Percentiles rank a stretch among this genome's conserved stretches.
These are phyloP conservation scores for Dascyllus trimaculatus DNA, from an alignment of 2,113 vertebrate species.

Conservation along the genomic window DNA sequence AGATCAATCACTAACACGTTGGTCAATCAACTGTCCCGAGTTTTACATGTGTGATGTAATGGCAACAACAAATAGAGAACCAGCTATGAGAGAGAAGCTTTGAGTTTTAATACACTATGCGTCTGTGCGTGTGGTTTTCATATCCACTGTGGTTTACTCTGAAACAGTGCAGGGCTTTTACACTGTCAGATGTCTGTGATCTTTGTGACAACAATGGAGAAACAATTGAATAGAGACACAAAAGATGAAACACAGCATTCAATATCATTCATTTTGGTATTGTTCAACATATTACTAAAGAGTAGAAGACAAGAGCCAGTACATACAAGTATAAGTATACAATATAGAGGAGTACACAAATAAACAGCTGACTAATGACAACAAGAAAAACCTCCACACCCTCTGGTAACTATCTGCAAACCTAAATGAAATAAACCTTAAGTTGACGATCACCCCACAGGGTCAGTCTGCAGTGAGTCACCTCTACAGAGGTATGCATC, in stretches of 20 bases:
- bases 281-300: background rate
- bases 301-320: no score
- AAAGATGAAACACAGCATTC: background rate
- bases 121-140: background rate
- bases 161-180: background rate
- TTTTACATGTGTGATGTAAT: constrained; percentile 56
- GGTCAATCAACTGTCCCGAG: constrained; percentile 60
- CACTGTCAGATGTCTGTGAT: background rate
- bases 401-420: constrained; percentile 4
- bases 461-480: constrained; percentile 42
- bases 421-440: constrained; percentile 6
- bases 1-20: constrained; percentile 68
- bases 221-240: background rate
- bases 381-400: background rate
- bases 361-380: background rate
- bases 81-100: background rate
- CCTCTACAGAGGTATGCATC: constrained; percentile 55
- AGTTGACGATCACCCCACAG: constrained; percentile 20
- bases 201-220: background rate
- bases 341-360: background rate
- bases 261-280: no score
- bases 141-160: background rate
- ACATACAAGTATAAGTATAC: background rate
- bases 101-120: background rate
- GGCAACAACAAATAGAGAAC: constrained; percentile 8